These are phyloP conservation scores for Oreohelix idahoensis DNA, from an alignment of 1,140 invertebrate species.

Conservation along the genomic window DNA sequence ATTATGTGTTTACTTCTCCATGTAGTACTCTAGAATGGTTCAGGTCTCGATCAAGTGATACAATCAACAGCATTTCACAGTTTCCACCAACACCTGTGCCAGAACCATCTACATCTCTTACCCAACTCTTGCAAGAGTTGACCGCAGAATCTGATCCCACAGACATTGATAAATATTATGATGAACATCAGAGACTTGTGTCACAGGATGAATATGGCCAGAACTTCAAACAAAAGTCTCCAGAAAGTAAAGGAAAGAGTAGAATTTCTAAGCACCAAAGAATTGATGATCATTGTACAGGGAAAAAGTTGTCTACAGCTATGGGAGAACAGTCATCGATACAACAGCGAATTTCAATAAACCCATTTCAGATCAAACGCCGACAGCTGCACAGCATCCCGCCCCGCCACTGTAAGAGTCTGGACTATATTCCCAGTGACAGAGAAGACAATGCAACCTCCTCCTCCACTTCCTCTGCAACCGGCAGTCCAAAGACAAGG, in stretches of 20 bases:
- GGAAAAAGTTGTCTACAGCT: not conserved
- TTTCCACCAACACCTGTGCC: conserved; percentile 60
- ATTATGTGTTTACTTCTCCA: conserved; percentile 43
- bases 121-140: conserved; percentile 59
- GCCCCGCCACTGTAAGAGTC: conserved; percentile 66
- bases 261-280: not conserved
- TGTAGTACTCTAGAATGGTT: conserved; percentile 51
- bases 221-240: not conserved
- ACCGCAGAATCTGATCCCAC: conserved; percentile 45
- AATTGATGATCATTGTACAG: not conserved
- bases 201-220: not conserved
- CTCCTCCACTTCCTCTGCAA: conserved; percentile 60
- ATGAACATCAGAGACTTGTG: not conserved
- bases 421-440: conserved; percentile 71
- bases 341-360: conserved; percentile 42
- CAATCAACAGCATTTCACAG: conserved; percentile 58
- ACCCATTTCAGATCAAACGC: conserved; percentile 68
- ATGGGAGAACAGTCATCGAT: not conserved
- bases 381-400: conserved; percentile 58
- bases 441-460: conserved; percentile 55
- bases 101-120: conserved; percentile 56
- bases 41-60: conserved; percentile 63
- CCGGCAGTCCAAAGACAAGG: conserved; percentile 61
- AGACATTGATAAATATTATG: conserved; percentile 8
- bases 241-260: not conserved